Conservation (phyloP, 2,113 vertebrate species). For the Podocnemis expansa region DNA sequence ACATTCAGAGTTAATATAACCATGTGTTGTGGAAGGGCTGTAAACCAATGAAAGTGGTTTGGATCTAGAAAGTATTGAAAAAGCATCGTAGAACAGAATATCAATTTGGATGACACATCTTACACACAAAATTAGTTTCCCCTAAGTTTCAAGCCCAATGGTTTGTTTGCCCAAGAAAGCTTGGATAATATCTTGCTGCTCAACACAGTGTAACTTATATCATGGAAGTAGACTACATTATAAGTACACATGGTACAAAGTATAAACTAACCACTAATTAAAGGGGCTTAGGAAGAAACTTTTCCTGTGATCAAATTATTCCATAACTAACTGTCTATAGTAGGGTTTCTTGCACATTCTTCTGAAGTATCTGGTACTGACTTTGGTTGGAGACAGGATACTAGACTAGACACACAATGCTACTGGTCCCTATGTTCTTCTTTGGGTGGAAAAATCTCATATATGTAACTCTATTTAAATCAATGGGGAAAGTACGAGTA, state of each 20-base stretch:
- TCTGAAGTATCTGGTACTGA: not conserved
- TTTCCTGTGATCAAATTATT: not conserved
- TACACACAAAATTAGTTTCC: too few relatives aligned
- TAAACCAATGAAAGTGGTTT: not conserved
- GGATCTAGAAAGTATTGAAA: too few relatives aligned
- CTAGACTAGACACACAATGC: fast-evolving
- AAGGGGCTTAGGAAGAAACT: not conserved
- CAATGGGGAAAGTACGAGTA: not conserved
- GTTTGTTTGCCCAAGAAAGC: too few relatives aligned
- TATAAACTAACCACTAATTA: not conserved
- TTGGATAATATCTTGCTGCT: too few relatives aligned
- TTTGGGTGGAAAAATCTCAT: not conserved
- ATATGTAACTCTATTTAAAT: not conserved
- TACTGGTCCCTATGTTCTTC: not conserved
- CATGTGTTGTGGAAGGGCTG: not conserved
- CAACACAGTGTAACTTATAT: too few relatives aligned
- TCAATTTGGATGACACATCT: too few relatives aligned
- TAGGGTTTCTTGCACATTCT: not conserved
- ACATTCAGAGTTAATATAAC: not conserved
- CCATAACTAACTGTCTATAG: not conserved
- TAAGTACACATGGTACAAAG: not conserved
- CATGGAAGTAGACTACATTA: too few relatives aligned
- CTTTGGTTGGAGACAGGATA: not conserved
- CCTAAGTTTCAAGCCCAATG: too few relatives aligned
- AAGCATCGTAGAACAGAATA: too few relatives aligned